Conservation (phyloP, 1,140 invertebrate species). For the Brachionus paranguensis region DNA sequence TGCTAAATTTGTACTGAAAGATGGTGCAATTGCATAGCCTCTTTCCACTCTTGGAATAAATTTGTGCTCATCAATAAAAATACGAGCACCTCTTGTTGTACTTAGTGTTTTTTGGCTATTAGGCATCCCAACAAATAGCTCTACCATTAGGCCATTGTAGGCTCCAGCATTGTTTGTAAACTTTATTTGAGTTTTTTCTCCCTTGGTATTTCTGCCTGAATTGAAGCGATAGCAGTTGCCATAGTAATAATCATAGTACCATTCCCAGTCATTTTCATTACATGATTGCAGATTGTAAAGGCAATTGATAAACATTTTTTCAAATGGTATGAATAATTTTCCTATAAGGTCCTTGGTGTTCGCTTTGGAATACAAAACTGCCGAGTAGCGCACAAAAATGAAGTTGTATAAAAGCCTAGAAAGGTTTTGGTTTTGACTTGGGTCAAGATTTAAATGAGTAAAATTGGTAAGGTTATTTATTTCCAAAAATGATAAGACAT, state of each 20-base stretch:
- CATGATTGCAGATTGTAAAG: not conserved
- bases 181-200: not conserved
- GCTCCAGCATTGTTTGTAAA: not conserved
- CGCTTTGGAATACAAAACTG: not conserved
- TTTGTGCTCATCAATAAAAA: not conserved
- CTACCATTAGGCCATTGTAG: not conserved
- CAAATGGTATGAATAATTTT: not conserved
- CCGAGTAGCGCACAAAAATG: not conserved
- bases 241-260: not conserved
- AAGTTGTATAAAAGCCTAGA: not conserved
- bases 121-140: not conserved
- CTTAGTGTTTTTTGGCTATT: not conserved
- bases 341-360: not conserved
- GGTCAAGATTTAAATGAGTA: not conserved
- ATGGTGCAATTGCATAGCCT: not conserved
- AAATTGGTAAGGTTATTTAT: constrained; percentile 13
- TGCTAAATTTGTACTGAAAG: not conserved
- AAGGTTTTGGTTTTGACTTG: no score
- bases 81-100: not conserved
- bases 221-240: constrained; percentile 26
- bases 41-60: not conserved
- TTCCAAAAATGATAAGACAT: not conserved
- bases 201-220: not conserved
- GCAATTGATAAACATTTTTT: not conserved
- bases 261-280: not conserved